phyloP scores from a whole-genome alignment of 2,797 vertebrate genomes.

The Coendou prehensilis region DNA sequence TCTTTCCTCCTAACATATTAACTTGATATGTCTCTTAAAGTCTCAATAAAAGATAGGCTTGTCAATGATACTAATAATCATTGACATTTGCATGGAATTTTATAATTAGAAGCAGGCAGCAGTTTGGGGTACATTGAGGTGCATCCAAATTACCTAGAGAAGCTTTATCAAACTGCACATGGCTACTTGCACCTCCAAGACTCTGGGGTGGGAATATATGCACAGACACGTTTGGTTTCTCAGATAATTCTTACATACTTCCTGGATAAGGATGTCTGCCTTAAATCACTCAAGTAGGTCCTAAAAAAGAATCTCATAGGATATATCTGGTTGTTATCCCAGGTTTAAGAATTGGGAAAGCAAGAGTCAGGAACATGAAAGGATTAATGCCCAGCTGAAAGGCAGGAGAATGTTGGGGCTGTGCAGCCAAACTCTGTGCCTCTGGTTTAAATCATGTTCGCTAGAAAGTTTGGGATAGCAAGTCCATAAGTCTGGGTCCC shows the following conservation, averaged over 20 bases:
- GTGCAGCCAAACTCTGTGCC: background rate
- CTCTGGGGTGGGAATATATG: background rate
- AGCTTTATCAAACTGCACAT: background rate
- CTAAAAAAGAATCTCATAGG: background rate
- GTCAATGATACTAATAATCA: background rate
- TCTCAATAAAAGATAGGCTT: background rate
- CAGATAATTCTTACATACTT: background rate
- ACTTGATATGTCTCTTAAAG: background rate
- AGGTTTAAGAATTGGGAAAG: background rate
- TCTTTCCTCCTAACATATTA: background rate
- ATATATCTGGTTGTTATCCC: background rate
- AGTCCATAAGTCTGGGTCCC: background rate
- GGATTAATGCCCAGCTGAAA: background rate
- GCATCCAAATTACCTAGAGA: background rate
- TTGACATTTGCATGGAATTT: background rate
- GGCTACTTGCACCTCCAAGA: background rate
- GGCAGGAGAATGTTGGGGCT: fast-evolving
- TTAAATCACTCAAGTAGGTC: background rate
- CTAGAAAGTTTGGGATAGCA: background rate
- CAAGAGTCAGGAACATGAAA: background rate
- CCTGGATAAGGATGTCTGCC: background rate
- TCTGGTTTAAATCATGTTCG: background rate
- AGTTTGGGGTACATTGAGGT: background rate
- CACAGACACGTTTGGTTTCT: background rate
- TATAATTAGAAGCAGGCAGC: background rate